Base-by-base conservation (phyloP, 2,888 invertebrate genomes). In the Hemicrepidius hirtus region DNA sequence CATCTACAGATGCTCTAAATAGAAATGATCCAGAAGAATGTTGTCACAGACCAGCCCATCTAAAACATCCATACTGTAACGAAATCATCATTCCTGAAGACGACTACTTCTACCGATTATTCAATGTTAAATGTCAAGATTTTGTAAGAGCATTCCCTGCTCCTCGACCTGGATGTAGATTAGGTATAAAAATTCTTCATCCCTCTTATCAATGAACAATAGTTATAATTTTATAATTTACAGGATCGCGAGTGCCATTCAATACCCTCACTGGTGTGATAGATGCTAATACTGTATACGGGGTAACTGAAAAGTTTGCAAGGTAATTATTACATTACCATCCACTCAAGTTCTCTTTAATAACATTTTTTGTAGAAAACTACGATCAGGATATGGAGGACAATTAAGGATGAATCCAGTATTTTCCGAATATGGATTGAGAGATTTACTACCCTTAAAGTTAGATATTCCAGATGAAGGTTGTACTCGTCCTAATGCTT, bases 1-100 rank as follows among this genome's bases (percentile, higher is more conserved):
- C 7, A 16, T 32, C 32, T 18, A 9, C 84, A 96, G 96, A 96
- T 87, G 92, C 95, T 2, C 86, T 92, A 78, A 95, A 94, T 87
- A 91, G 95, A 78, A 96, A 96, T 86, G 96, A 96, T 85, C 96
- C 96, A 1, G 96, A 96, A 85, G 96, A 96, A 85, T 97, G 96
- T 85, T 97, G 96, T 86, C 90, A 93, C 82, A 91, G 95, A 20
- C 94, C 95, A 0, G 89, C 91, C 12, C 95, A 95, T 80, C 88
- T 93, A 64, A 95, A 94, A 84, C 96, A 97, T 87, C 96, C 96
- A 0, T 96, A 96, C 85, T 97, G 97, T 84, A 93, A 96, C 86
- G 96, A 97, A 87, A 95, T 97, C 80, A 88, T 90, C 68, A 92
- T 97, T 59, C 96, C 97, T 0, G 94, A 94, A 78, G 95, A 97